Evolutionary conservation across 2,888 invertebrate species (phyloP), one percentile per base, ranked within the genome.

Genomic region (Hymenopus coronatus): DNA sequence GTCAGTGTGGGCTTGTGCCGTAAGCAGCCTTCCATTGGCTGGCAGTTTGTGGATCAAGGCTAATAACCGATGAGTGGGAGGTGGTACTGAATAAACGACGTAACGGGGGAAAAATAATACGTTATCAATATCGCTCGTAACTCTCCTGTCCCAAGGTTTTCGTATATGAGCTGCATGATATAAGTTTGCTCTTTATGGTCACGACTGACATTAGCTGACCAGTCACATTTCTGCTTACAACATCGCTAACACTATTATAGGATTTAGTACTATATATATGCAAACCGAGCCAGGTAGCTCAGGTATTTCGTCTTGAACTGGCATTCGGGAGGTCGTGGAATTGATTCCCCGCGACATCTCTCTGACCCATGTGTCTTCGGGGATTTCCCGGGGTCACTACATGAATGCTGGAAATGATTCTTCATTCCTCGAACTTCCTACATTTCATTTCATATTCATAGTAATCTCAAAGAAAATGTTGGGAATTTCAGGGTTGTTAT

Each of bases 31-130:
- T 84, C 83, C 28, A 84, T 88, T 88, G 88, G 88, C 28, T 85
- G 33, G 30, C 12, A 84, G 85, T 88, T 88, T 88, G 82, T 88
- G 85, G 88, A 88, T 88, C 88, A 88, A 88, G 88, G 88, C 84
- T 88, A 88, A 88, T 88, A 33, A 84, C 82, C 27, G 28, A 88
- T 85, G 40, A 85, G 85, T 28, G 33, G 28, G 46, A 40, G 46
- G 28, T 83, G 28, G 30, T 27, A 30, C 83, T 28, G 40, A 40
- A 40, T 40, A 40, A 40, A 40, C 40, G 40, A 40, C 40, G 12
- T 40, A 12, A 40, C 40, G 12, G 12, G 12, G 20, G 2, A 83
- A 30, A 83, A 30, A 28, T 30, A 83, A 30, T 46, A 85, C 28
- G 30, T 85, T 85, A n/a, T 8, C 40, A 33, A 40, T 28, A 28